Evolutionary conservation across 2,113 vertebrate species (phyloP).

Genomic region (Anguilla japonica): DNA sequence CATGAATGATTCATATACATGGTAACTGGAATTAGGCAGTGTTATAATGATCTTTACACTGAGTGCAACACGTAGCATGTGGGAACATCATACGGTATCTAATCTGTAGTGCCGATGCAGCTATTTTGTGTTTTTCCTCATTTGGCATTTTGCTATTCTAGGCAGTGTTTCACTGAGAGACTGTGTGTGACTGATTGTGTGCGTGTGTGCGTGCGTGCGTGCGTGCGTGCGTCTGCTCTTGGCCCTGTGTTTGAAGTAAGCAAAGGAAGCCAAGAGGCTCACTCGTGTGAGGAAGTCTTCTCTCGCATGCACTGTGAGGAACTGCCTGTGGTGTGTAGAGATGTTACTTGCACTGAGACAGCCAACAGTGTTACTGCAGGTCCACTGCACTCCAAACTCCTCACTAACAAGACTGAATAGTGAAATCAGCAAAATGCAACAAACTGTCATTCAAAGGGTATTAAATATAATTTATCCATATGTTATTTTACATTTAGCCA

Average conservation of each 20-base stretch:
- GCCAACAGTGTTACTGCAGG: neutral
- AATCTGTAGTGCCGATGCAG: no score
- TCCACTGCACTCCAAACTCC: neutral
- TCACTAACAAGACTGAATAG: no score
- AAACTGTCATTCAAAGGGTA: no score
- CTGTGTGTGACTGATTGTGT: neutral
- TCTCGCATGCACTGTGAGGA: neutral
- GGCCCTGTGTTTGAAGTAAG: neutral
- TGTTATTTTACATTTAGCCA: neutral
- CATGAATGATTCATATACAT: no score
- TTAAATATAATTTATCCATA: no score
- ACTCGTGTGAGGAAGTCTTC: neutral
- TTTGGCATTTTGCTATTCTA: no score
- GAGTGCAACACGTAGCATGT: no score
- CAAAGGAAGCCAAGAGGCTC: neutral
- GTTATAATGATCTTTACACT: no score
- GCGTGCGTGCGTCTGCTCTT: neutral
- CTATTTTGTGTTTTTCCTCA: no score
- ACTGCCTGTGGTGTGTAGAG: neutral
- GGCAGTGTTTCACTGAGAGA: conserved; percentile 64
- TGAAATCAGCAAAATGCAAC: no score
- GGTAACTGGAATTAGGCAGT: no score
- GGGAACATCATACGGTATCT: no score
- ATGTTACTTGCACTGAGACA: neutral
- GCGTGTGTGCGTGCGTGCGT: neutral